A percentile compares a stretch with the other conserved stretches of the same genome.
Conservation (phyloP, 2,797 vertebrate species). For the Choloepus didactylus region DNA sequence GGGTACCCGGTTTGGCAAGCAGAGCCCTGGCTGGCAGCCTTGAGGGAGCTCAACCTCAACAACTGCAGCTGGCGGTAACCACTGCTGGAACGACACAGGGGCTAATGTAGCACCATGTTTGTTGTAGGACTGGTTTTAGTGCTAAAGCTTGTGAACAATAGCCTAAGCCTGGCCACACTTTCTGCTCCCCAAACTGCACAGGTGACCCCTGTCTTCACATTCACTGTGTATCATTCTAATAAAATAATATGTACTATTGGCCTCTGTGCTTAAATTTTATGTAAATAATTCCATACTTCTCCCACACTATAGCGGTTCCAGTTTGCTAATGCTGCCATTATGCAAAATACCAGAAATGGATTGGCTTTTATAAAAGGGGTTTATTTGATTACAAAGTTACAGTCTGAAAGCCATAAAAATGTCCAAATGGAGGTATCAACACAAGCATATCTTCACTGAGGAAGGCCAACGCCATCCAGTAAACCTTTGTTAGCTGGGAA, state of each 20-base stretch:
- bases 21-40: fast-evolving
- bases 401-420: no score
- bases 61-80: neutral
- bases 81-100: fast-evolving
- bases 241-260: neutral
- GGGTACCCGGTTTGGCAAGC: fast-evolving
- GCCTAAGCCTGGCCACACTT: no score
- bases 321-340: no score
- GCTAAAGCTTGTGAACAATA: neutral
- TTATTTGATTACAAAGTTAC: no score
- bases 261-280: neutral
- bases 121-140: neutral
- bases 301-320: neutral
- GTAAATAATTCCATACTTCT: neutral
- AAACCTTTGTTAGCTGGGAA: no score
- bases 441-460: no score
- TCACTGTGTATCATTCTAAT: neutral
- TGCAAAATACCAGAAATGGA: no score
- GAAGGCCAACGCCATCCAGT: no score
- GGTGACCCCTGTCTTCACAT: neutral
- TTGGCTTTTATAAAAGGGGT: no score
- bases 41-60: fast-evolving
- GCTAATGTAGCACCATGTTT: neutral
- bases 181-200: neutral
- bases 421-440: no score